phyloP scores from a whole-genome alignment of 2,113 vertebrate species.

The Melanerpes formicivorus region DNA sequence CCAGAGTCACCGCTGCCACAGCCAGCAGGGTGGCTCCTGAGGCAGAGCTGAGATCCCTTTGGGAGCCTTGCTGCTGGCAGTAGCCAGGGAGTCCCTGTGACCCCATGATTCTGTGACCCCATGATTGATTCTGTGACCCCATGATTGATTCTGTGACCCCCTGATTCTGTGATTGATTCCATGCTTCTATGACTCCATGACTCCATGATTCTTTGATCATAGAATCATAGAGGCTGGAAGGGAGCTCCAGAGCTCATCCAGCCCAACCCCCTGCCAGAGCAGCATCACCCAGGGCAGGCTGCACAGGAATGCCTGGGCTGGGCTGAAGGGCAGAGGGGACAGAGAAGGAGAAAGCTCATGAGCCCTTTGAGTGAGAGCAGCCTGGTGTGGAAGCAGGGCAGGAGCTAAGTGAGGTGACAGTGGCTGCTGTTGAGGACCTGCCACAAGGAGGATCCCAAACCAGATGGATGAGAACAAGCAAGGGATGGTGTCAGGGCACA shows the following conservation, averaged over 20 bases:
- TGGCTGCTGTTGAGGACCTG: background rate
- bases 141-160: no score
- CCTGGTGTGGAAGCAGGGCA: background rate
- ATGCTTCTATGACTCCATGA: no score
- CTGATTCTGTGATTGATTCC: no score
- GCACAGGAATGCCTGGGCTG: no score
- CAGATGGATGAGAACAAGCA: background rate
- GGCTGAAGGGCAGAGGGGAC: background rate
- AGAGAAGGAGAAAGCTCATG: background rate
- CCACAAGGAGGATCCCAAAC: accelerated
- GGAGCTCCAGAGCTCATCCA: no score
- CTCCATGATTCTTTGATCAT: no score
- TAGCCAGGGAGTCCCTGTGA: background rate
- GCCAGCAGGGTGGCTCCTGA: background rate
- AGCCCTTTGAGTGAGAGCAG: background rate
- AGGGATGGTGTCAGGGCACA: background rate
- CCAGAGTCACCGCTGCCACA: background rate
- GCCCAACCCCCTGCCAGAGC: no score
- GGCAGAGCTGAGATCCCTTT: background rate
- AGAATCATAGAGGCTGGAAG: no score
- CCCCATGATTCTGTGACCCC: no score
- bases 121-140: no score
- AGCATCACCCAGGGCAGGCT: no score
- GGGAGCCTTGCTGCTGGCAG: background rate
- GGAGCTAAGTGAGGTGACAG: background rate